These are phyloP conservation scores for Rhingia campestris DNA, from an alignment of 2,888 invertebrate species.

Conservation along the genomic window DNA sequence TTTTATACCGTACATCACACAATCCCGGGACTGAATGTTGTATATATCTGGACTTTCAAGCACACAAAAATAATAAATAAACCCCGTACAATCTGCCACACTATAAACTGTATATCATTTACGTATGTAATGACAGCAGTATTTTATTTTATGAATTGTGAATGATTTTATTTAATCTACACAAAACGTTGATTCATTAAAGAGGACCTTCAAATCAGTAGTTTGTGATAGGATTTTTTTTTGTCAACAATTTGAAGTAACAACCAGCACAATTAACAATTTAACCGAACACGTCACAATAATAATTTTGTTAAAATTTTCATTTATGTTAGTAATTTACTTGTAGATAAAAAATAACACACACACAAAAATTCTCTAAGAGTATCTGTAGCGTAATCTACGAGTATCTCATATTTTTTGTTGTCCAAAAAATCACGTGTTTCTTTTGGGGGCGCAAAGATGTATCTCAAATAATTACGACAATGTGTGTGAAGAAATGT, in stretches of 20 bases:
- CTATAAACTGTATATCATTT: neutral
- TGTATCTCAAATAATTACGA: conserved; percentile 26
- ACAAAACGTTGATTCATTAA: conserved; percentile 37
- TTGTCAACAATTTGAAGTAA: conserved; percentile 4
- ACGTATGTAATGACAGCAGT: conserved; percentile 20
- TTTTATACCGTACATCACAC: conserved; percentile 8
- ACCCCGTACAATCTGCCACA: conserved; percentile 6
- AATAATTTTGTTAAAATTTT: conserved; percentile 14
- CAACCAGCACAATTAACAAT: conserved; percentile 24
- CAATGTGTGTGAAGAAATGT: conserved; percentile 54
- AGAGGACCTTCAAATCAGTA: neutral
- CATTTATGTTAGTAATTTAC: conserved; percentile 3
- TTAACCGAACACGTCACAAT: conserved; percentile 20
- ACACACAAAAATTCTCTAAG: neutral
- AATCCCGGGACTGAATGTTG: neutral
- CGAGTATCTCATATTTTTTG: neutral
- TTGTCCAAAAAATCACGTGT: conserved; percentile 38
- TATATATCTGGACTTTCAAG: neutral
- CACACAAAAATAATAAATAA: conserved; percentile 29
- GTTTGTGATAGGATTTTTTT: conserved; percentile 22
- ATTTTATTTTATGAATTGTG: conserved; percentile 16
- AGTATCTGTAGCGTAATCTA: conserved; percentile 4
- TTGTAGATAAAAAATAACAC: neutral
- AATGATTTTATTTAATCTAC: conserved; percentile 27
- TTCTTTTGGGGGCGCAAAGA: conserved; percentile 9